Base-by-base conservation (phyloP, 2,113 vertebrate species). In the Cebus imitator region DNA sequence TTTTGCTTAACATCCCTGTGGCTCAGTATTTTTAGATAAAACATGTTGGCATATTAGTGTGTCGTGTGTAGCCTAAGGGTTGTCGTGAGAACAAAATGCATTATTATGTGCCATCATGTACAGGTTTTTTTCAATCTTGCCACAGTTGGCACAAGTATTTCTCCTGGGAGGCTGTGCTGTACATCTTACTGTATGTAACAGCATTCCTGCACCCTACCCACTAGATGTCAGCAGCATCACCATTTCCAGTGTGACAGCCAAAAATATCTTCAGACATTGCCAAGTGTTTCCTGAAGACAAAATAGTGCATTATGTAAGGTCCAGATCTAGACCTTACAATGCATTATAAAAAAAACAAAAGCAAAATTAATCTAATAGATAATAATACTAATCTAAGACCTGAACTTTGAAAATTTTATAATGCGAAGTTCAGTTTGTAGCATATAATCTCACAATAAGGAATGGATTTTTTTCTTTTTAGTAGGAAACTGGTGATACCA, bases 141-240 rank as follows among this genome's bases (percentile, higher is more conserved):
- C 16, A 40, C 32, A 82, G 5, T 58, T 61, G 40, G 6, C 18
- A 61, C 20, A 87, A 50, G 12, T 61, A 37, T 82, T 10, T 76
- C 30, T 45, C 52, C 17, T 35, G 7, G 37, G 13, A 83, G 30
- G 9, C 7, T 52, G 17, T 52, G 68, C 4, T 58, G 2, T 43
- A 35, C 17, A 13, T 30, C 5, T 12, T 20, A 21, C 2, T 0
- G 27, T 43, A 0, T 30, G 21, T 0, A 11, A 21, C 57, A 52
- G 13, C 17, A 11, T 18, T 16, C 23, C 23, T 57, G 35, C 23
- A 10, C 6, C 10, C 35, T 12, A 66, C 6, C 16, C 37, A 64
- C 16, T 17, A 21, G 81, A 87, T 23, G 14, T 11, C 50, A 48
- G 4, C 6, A 75, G 23, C n/a, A 35, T 20, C 45, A 2, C 10